These are phyloP conservation scores for Acrocephalus kingi DNA, from an alignment of 2,113 vertebrate genomes.

Conservation along the genomic window DNA sequence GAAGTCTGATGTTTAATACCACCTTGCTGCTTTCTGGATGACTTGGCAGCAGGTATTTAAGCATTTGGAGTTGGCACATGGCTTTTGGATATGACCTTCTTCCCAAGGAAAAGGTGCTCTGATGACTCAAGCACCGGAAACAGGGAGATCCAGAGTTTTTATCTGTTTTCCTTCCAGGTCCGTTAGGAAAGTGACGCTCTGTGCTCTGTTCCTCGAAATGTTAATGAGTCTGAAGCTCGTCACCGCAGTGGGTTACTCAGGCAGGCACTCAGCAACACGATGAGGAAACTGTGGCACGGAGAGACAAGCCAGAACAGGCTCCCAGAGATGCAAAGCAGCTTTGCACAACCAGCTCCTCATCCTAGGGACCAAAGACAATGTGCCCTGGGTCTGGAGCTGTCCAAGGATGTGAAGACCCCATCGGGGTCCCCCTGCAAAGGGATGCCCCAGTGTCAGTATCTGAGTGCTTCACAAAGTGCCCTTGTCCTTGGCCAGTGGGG, in stretches of 20 bases:
- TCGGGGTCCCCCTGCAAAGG: accelerated
- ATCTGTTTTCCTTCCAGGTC: neutral
- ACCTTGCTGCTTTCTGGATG: neutral
- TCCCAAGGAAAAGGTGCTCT: neutral
- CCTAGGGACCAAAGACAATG: accelerated
- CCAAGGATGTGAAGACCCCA: neutral
- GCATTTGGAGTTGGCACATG: neutral
- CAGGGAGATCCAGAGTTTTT: neutral
- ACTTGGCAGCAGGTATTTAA: neutral
- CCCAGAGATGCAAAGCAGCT: neutral
- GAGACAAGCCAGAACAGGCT: neutral
- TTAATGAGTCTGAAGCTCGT: neutral
- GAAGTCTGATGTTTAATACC: neutral
- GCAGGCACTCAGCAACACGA: accelerated
- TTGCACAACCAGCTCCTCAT: neutral
- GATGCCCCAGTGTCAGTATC: neutral
- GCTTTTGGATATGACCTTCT: neutral
- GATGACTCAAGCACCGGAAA: neutral
- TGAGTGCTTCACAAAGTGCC: neutral
- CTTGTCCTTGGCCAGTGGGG: neutral
- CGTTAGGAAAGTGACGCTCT: neutral
- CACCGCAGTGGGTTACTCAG: neutral
- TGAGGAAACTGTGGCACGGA: neutral
- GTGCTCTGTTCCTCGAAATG: neutral
- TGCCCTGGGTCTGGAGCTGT: neutral